phyloP scores from a whole-genome alignment of 2,113 vertebrate species.

The Microtus ochrogaster region DNA sequence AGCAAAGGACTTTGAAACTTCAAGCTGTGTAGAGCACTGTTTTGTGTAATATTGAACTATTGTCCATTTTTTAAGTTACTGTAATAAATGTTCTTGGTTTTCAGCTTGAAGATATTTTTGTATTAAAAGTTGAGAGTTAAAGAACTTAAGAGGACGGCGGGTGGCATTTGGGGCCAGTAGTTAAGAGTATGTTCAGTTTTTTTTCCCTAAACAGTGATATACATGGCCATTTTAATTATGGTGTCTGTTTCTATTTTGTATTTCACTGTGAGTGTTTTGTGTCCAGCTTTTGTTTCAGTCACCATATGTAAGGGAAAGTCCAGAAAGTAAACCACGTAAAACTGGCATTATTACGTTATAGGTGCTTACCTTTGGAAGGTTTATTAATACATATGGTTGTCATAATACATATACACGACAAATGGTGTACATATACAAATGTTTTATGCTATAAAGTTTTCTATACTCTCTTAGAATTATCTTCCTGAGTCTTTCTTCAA shows the following conservation, averaged over 20 bases:
- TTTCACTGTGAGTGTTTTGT: conserved; percentile 70
- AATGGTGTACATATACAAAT: conserved; percentile 55
- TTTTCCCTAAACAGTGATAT: conserved; percentile 9
- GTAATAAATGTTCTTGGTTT: conserved; percentile 73
- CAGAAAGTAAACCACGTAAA: conserved; percentile 65
- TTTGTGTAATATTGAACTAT: conserved; percentile 67
- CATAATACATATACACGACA: conserved; percentile 21
- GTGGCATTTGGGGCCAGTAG: conserved; percentile 65
- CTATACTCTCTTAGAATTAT: conserved; percentile 47
- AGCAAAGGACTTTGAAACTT: conserved; percentile 68
- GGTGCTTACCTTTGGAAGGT: conserved; percentile 65
- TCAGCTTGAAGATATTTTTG: conserved; percentile 77
- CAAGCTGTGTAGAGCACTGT: conserved; percentile 71
- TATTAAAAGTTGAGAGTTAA: conserved; percentile 72
- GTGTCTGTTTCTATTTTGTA: conserved; percentile 51
- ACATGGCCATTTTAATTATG: conserved; percentile 64
- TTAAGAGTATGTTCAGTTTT: conserved; percentile 60
- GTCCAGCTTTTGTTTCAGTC: conserved; percentile 47
- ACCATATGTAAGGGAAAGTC: conserved; percentile 55
- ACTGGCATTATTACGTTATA: conserved; percentile 54
- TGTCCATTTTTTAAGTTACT: conserved; percentile 77
- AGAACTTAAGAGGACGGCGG: conserved; percentile 60
- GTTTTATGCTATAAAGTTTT: conserved; percentile 60
- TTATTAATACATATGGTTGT: conserved; percentile 58
- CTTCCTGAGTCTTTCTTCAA: conserved; percentile 55